Conservation (phyloP, 2,888 invertebrate species). For the Calameuta pallipes region DNA sequence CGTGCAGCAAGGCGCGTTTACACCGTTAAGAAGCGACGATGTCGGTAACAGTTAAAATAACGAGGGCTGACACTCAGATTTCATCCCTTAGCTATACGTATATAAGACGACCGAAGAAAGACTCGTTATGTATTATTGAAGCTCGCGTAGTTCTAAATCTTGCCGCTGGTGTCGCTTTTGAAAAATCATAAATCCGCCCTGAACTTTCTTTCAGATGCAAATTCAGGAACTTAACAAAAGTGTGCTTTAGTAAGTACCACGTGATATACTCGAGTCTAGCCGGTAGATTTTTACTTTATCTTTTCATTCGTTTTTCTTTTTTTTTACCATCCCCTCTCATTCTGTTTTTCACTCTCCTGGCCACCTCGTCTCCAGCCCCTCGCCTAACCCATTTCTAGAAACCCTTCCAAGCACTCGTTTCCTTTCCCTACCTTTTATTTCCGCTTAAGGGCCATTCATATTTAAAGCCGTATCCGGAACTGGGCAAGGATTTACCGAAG, state of each 20-base stretch:
- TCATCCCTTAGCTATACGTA: background rate
- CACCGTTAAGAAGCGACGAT: background rate
- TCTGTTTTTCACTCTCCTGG: conserved; percentile 1
- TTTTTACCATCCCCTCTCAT: conserved; percentile 8
- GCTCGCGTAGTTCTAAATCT: background rate
- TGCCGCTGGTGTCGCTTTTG: background rate
- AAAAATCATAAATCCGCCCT: conserved; percentile 52
- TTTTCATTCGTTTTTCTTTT: conserved; percentile 11
- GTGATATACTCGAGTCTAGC: background rate
- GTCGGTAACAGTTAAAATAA: background rate
- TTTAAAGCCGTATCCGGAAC: conserved; percentile 48
- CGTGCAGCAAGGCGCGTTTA: background rate
- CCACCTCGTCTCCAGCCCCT: conserved; percentile 11
- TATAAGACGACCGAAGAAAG: background rate
- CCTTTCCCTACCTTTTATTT: conserved; percentile 43
- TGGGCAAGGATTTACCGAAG: conserved; percentile 36
- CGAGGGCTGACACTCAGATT: background rate
- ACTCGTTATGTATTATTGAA: background rate
- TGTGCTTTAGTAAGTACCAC: conserved; percentile 23
- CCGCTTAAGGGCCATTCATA: conserved; percentile 53
- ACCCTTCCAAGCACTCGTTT: conserved; percentile 14
- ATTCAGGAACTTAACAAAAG: conserved; percentile 54
- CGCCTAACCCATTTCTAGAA: background rate
- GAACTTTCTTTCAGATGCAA: conserved; percentile 57
- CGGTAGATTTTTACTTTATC: conserved; percentile 14